phyloP scores from a whole-genome alignment of 2,113 vertebrate genomes.

The Synodontis membranacea region DNA sequence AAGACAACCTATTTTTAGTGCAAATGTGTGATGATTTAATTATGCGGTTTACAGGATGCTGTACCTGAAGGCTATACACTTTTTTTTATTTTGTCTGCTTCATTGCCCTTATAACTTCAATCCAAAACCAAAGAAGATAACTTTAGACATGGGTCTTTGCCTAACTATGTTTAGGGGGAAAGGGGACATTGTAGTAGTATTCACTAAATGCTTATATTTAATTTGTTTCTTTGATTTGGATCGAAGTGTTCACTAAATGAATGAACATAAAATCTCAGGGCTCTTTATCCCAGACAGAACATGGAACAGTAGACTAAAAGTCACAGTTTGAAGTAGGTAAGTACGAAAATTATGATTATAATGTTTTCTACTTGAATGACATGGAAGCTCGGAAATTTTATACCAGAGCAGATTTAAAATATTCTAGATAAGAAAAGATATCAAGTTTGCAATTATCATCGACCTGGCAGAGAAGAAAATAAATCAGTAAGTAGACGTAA shows the following conservation, averaged over 20 bases:
- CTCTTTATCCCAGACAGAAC: background rate
- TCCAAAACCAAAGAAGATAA: background rate
- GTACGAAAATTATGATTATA: background rate
- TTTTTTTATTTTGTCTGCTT: background rate
- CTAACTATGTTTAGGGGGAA: background rate
- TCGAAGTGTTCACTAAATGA: background rate
- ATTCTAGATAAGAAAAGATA: background rate
- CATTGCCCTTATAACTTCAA: background rate
- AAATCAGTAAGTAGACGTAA: background rate
- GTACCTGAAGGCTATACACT: background rate
- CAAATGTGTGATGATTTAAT: background rate
- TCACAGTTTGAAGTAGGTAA: background rate
- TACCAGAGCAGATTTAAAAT: background rate
- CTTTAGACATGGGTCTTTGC: background rate
- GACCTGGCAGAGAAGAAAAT: background rate
- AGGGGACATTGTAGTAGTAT: background rate
- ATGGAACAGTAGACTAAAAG: background rate
- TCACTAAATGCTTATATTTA: background rate
- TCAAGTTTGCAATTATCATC: background rate
- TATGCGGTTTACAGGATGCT: background rate
- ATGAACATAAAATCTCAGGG: background rate
- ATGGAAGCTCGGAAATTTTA: background rate
- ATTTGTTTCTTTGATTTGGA: background rate
- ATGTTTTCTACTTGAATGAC: background rate
- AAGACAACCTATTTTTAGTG: background rate